Base-by-base conservation (phyloP, 2,797 vertebrate genomes). In the Periophthalmus magnuspinnatus region DNA sequence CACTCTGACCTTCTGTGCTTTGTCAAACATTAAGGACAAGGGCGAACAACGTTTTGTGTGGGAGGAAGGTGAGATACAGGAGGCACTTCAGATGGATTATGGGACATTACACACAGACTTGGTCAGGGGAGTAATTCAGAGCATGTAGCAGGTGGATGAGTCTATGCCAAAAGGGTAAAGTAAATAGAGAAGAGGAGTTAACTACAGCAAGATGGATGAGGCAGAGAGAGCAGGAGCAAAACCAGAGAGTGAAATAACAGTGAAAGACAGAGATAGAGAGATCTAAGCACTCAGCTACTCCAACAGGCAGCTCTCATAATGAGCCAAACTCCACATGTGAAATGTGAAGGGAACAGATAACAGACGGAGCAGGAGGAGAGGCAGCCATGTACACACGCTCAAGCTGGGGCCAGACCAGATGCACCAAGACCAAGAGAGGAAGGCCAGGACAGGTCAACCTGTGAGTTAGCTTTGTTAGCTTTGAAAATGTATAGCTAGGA, bases 291-390 rank as follows among this genome's bases (percentile, higher is more conserved):
- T 48, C 72, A 64, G 79, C 78, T 86, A 85, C 86, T 76, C 68
- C 77, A 76, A 50, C 75, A 83, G 75, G 81, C 73, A 78, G 77
- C 78, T 74, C 78, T 83, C 77, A 81, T 75, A 81, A 50, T 6
- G 71, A 89, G 82, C 86, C 88, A 87, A 81, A 38, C 69, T 82
- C 81, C 82, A 81, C 38, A 81, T 84, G 77, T 84, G 73, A 63
- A 84, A 79, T 83, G 68, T 67, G 68, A 80, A 63, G 21, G 80
- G 67, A 81, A 60, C 69, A 77, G 84, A 88, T 85, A 86, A 79
- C 71, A 72, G 79, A 8, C 1, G 50, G 75, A 71, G 61, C 7
- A 78, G 79, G 67, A 81, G 71, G 16, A 19, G 32, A 70, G 61
- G 81, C 77, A 72, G 71, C 67, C 68, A 78, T 80, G 69, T 75